Conservation (phyloP, 2,113 vertebrate genomes). For the Illadopsis cleaveri region DNA sequence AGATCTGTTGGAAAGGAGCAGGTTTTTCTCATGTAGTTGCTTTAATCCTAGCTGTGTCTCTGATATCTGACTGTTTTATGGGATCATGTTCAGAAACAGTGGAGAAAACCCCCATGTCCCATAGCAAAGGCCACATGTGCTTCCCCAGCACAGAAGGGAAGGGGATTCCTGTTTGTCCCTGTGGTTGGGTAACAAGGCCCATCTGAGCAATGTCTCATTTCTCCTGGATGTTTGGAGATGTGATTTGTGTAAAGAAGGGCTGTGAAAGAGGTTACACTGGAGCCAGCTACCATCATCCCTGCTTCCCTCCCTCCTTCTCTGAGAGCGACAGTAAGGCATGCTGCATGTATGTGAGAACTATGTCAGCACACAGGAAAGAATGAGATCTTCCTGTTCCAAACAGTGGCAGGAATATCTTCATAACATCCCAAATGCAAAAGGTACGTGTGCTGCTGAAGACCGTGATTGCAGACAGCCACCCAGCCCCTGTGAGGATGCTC, state of each 20-base stretch:
- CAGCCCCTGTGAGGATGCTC: background rate
- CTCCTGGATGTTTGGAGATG: background rate
- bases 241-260: background rate
- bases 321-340: background rate
- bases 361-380: background rate
- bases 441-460: background rate
- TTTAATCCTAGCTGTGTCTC: background rate
- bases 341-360: rapidly evolving
- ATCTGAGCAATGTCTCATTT: background rate
- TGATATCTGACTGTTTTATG: background rate
- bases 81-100: background rate
- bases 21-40: background rate
- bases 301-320: background rate
- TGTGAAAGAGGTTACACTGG: background rate
- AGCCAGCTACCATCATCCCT: background rate
- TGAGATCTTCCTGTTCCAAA: background rate
- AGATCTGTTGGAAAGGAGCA: background rate
- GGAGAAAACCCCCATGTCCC: background rate
- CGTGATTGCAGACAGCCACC: rapidly evolving
- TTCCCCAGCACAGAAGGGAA: background rate
- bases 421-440: background rate
- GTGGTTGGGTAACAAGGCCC: rapidly evolving
- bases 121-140: background rate
- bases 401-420: background rate
- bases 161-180: background rate